A percentile compares a stretch with the other conserved stretches of the same genome.
phyloP scores from a whole-genome alignment of 2,113 vertebrate genomes.

The Myodes glareolus region DNA sequence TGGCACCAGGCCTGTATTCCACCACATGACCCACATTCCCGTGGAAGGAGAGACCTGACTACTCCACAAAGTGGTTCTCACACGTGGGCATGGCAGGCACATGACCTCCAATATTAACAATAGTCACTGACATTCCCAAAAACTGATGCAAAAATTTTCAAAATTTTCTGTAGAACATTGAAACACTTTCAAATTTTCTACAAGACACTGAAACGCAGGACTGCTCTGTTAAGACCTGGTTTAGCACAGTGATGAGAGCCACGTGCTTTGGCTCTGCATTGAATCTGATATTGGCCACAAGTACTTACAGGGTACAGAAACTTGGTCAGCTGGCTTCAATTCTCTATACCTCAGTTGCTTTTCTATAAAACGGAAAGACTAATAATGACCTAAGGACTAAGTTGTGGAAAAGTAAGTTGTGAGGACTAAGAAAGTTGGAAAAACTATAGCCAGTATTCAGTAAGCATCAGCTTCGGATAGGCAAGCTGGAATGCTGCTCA shows the following conservation, averaged over 20 bases:
- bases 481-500: background rate
- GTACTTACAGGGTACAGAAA: background rate
- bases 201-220: background rate
- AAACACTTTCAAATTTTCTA: background rate
- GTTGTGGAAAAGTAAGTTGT: too few species aligned
- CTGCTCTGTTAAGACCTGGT: background rate
- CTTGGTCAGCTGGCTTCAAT: background rate
- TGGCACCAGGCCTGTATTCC: background rate
- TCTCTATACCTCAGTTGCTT: background rate
- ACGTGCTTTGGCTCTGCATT: background rate
- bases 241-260: background rate
- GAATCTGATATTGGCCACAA: background rate
- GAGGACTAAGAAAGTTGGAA: constrained; percentile 25
- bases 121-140: background rate
- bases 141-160: constrained; percentile 19
- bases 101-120: background rate
- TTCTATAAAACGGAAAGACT: background rate
- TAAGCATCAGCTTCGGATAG: constrained; percentile 11
- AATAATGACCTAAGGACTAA: background rate
- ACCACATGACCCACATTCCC: background rate
- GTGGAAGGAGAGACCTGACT: background rate
- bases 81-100: background rate
- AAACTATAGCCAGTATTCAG: background rate
- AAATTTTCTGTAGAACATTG: background rate
- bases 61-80: background rate